Evolutionary conservation across 2,888 invertebrate species (phyloP).

Genomic region (Abrostola triplasia): DNA sequence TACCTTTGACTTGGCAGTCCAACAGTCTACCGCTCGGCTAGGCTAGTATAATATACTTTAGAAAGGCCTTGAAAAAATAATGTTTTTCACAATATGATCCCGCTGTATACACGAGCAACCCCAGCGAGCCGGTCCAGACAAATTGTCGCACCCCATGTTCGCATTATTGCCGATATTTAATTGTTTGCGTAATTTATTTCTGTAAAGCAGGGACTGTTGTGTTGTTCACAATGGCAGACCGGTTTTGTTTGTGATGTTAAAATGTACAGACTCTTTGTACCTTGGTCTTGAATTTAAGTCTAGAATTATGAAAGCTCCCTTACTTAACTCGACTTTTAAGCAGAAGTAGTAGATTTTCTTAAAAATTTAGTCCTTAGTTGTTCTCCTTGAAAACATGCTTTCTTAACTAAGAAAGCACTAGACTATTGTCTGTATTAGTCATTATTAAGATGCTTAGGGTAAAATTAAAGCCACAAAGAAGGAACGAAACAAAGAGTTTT

Average conservation of each 20-base stretch:
- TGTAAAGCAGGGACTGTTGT: slow-evolving; percentile 65
- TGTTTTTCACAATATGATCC: slow-evolving; percentile 41
- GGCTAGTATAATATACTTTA: no score
- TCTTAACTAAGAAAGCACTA: no score
- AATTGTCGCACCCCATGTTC: slow-evolving; percentile 88
- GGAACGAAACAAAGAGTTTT: no score
- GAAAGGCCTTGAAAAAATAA: slow-evolving; percentile 7
- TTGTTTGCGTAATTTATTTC: slow-evolving; percentile 89
- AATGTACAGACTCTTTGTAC: slow-evolving; percentile 5
- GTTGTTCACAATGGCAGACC: slow-evolving; percentile 65
- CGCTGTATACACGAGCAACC: slow-evolving; percentile 70
- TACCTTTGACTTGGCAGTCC: no score
- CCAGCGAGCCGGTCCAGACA: slow-evolving; percentile 84
- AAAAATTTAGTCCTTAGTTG: no score
- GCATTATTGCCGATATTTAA: slow-evolving; percentile 88
- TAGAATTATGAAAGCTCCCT: neutral
- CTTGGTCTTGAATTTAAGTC: neutral
- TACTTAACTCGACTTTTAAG: no score
- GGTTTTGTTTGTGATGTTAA: slow-evolving; percentile 8
- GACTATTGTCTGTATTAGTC: no score
- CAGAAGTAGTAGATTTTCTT: no score
- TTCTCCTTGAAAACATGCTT: no score
- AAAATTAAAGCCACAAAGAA: no score
- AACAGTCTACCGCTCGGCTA: no score
- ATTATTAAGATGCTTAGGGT: no score